Conservation (phyloP, 2,113 vertebrate genomes). For the Oenanthe oenanthe region DNA sequence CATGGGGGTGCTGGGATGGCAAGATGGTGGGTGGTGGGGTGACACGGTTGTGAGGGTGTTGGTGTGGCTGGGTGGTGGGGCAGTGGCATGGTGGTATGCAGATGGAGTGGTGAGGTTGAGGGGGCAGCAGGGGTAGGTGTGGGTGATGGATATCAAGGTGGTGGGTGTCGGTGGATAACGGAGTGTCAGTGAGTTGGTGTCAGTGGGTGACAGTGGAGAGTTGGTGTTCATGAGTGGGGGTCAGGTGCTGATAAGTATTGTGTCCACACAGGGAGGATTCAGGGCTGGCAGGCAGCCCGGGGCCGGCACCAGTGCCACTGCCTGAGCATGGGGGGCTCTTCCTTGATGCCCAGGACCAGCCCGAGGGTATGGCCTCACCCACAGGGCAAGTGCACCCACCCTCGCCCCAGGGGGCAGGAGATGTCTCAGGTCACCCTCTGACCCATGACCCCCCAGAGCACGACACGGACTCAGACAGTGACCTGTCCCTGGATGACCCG, state of each 20-base stretch:
- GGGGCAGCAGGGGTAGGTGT: neutral
- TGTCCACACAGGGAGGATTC: slow-evolving; percentile 81
- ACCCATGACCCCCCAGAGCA: slow-evolving; percentile 65
- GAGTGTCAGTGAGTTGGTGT: neutral
- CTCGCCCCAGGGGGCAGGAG: neutral
- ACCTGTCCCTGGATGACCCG: slow-evolving; percentile 89
- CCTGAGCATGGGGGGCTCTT: slow-evolving; percentile 80
- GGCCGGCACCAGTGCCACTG: slow-evolving; percentile 78
- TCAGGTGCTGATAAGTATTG: neutral
- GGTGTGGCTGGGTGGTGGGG: neutral
- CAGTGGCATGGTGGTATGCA: neutral
- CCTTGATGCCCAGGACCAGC: slow-evolving; percentile 77
- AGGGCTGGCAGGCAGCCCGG: slow-evolving; percentile 80
- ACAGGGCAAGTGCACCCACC: rapidly evolving
- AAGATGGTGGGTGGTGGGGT: neutral
- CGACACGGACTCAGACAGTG: slow-evolving; percentile 92
- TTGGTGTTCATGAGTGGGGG: too few species aligned
- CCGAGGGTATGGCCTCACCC: slow-evolving; percentile 69
- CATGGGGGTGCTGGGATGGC: neutral
- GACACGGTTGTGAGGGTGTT: neutral
- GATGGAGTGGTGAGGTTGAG: neutral
- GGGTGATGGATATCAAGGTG: neutral
- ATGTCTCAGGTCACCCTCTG: neutral
- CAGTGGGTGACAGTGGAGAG: too few species aligned
- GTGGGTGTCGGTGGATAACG: neutral